These are phyloP conservation scores for Phrynocephalus vlangalii DNA, from an alignment of 2,797 vertebrate genomes.

Conservation along the genomic window DNA sequence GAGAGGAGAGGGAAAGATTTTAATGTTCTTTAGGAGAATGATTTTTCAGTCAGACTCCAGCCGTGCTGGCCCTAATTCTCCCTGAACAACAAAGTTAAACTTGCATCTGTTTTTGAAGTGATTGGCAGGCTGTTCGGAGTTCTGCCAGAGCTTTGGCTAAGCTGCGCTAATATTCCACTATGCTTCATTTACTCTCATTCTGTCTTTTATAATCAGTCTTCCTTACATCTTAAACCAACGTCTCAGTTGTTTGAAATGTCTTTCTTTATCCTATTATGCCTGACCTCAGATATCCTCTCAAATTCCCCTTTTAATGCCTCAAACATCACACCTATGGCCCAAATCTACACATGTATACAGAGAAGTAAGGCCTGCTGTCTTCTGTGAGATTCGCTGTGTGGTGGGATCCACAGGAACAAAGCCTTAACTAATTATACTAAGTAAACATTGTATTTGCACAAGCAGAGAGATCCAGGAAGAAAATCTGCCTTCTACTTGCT, in stretches of 20 bases:
- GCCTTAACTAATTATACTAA: too few species aligned
- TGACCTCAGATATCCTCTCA: constrained; percentile 86
- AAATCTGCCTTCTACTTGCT: too few species aligned
- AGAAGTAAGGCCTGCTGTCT: neutral
- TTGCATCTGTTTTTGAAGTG: constrained; percentile 64
- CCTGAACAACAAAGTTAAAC: constrained; percentile 65
- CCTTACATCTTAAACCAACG: constrained; percentile 75
- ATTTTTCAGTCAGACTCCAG: constrained; percentile 63
- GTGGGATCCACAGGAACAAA: too few species aligned
- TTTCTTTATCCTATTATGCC: constrained; percentile 75
- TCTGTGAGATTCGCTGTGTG: neutral
- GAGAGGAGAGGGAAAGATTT: constrained; percentile 40
- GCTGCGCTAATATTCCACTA: constrained; percentile 76
- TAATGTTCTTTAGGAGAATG: constrained; percentile 55
- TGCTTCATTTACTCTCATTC: constrained; percentile 77
- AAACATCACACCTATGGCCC: constrained; percentile 73
- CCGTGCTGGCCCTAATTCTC: constrained; percentile 54
- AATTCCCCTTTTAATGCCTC: constrained; percentile 76
- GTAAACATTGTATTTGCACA: too few species aligned
- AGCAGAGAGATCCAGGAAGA: too few species aligned
- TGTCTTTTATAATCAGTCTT: constrained; percentile 61
- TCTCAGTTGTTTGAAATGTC: constrained; percentile 76
- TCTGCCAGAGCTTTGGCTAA: constrained; percentile 73
- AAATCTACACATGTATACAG: neutral
- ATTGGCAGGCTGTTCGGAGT: constrained; percentile 69